Conservation (phyloP, 2,888 invertebrate genomes). For the Augochlorella aurata region DNA sequence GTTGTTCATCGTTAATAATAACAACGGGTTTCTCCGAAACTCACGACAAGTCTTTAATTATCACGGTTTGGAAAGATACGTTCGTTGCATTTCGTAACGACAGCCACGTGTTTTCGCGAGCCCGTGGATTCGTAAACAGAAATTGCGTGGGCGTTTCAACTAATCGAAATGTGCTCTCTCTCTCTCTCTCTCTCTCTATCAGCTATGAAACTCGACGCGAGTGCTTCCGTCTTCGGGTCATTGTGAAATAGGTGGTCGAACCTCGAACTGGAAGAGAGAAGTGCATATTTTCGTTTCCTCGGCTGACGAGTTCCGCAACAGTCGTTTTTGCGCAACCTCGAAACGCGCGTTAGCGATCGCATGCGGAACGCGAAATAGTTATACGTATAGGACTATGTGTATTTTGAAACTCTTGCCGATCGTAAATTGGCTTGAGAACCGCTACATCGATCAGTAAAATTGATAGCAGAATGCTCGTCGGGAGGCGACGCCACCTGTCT, state of each 20-base stretch:
- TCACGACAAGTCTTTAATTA: slow-evolving; percentile 35
- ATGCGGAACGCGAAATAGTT: not conserved
- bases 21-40: slow-evolving; percentile 22
- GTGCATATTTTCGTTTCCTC: not conserved
- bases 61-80: not conserved
- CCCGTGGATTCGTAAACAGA: slow-evolving; percentile 28
- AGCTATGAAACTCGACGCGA: not conserved
- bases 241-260: slow-evolving; percentile 21
- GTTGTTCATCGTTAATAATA: slow-evolving; percentile 32
- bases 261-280: not conserved
- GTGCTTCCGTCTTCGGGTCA: not conserved
- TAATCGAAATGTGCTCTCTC: not conserved
- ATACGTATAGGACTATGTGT: not conserved
- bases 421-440: not conserved
- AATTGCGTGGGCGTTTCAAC: slow-evolving; percentile 38
- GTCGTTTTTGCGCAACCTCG: not conserved
- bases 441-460: not conserved
- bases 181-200: not conserved
- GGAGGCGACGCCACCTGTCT: not conserved
- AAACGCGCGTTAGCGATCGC: not conserved
- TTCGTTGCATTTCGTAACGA: slow-evolving; percentile 31
- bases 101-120: not conserved
- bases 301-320: not conserved
- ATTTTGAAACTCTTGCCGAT: not conserved
- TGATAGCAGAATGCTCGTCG: not conserved